phyloP scores from a whole-genome alignment of 2,113 vertebrate genomes.

The Rallus limicola region DNA sequence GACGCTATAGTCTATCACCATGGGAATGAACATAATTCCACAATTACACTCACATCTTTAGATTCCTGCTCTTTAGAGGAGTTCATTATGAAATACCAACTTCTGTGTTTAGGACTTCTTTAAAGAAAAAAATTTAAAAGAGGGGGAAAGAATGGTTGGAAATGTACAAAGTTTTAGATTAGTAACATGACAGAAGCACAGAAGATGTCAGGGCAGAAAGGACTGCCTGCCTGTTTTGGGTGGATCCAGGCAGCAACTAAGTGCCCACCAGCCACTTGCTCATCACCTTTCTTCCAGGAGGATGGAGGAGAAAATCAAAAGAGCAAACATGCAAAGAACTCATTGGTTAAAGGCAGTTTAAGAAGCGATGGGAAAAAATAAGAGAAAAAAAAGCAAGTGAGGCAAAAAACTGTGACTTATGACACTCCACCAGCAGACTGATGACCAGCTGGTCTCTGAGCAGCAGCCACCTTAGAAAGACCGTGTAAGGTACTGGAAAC shows the following conservation, averaged over 20 bases:
- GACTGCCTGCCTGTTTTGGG: not conserved
- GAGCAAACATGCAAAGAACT: too few species aligned
- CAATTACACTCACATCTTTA: not conserved
- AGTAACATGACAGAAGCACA: not conserved
- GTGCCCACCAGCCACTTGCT: not conserved
- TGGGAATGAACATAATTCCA: not conserved
- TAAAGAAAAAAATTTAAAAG: not conserved
- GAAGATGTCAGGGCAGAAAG: not conserved
- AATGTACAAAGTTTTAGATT: not conserved
- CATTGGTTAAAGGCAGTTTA: not conserved
- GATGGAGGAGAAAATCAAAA: not conserved
- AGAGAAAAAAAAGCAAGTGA: fast-evolving
- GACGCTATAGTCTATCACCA: not conserved
- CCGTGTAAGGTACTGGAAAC: too few species aligned
- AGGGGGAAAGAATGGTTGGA: not conserved
- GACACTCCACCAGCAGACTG: not conserved
- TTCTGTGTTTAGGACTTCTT: not conserved
- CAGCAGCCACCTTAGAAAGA: not conserved
- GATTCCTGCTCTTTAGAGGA: not conserved
- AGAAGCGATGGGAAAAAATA: not conserved
- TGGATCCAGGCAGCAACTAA: not conserved
- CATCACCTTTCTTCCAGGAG: not conserved
- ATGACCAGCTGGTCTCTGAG: not conserved
- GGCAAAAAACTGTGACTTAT: not conserved
- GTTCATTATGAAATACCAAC: not conserved